A percentile compares a stretch with the other conserved stretches of the same genome.
Conservation (phyloP, 2,888 invertebrate genomes). For the Zonitis immaculata region DNA sequence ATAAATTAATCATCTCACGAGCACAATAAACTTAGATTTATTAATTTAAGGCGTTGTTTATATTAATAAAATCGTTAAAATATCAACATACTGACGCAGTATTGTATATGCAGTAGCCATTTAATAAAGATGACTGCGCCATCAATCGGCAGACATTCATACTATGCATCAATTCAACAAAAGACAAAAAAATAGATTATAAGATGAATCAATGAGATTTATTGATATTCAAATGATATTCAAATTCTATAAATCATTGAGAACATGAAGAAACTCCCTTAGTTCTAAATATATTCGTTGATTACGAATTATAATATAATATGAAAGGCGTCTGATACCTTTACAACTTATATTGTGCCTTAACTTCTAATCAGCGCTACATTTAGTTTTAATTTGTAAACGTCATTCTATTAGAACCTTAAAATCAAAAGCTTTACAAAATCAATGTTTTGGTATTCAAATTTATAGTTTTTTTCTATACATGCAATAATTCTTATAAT, state of each 20-base stretch:
- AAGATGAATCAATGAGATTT: too few species aligned
- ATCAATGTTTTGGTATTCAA: neutral
- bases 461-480: neutral
- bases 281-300: too few species aligned
- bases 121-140: slow-evolving; percentile 9
- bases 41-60: slow-evolving; percentile 9
- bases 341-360: too few species aligned
- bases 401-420: neutral
- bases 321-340: too few species aligned
- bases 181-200: too few species aligned
- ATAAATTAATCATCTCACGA: slow-evolving; percentile 14
- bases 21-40: slow-evolving; percentile 7
- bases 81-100: slow-evolving; percentile 30
- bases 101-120: slow-evolving; percentile 15
- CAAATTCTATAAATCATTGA: too few species aligned
- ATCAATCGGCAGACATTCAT: neutral
- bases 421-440: neutral
- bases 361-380: too few species aligned
- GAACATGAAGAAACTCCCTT: too few species aligned
- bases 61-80: slow-evolving; percentile 22
- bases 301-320: too few species aligned
- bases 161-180: too few species aligned
- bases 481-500: slow-evolving; percentile 6
- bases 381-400: neutral
- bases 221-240: too few species aligned